Evolutionary conservation across 2,113 vertebrate genomes (phyloP), one percentile per base, ranked within the genome.

Genomic region (Planiliza haematocheilus): DNA sequence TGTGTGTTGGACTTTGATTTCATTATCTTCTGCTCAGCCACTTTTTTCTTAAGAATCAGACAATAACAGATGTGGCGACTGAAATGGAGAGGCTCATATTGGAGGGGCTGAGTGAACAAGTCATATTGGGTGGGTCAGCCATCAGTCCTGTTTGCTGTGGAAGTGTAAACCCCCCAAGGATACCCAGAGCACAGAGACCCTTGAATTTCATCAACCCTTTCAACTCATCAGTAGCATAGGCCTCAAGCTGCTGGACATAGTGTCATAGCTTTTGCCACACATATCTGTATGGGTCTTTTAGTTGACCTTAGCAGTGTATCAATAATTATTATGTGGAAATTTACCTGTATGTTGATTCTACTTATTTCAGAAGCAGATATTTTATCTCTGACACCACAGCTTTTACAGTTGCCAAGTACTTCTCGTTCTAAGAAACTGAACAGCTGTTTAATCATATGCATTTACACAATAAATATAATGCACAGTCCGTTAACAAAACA

Each of bases 1-100:
- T 89, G 89, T 91, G 91, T 90, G 92, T 92, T 93, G 91, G 91
- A 85, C 90, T 90, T 93, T 94, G 90, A 92, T 94, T 93, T 93
- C 91, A 93, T 93, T 94, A 94, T 91, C 82, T 81, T 86, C 87
- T 70, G 88, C 91, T 89, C 90, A 88, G 85, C 84, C 91, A 90
- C 89, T 92, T 93, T 88, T 94, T 93, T 93, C 91, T 93, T 89
- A 94, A 93, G 93, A 94, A 94, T 94, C 93, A 94, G 93, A 94
- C 93, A 93, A 92, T 95, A 95, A 95, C 91, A 93, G 91, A 95
- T 94, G 92, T 94, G 88, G 79, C 56, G 89, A 90, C 87, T 87
- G 86, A 91, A 92, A 93, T 89, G 86, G 92, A 93, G 89, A 87
- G 86, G 88, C 67, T 71, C 69, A 78, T 89, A 84, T 90, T 61